phyloP scores from a whole-genome alignment of 2,113 vertebrate genomes.

The Pangasianodon gigas region DNA sequence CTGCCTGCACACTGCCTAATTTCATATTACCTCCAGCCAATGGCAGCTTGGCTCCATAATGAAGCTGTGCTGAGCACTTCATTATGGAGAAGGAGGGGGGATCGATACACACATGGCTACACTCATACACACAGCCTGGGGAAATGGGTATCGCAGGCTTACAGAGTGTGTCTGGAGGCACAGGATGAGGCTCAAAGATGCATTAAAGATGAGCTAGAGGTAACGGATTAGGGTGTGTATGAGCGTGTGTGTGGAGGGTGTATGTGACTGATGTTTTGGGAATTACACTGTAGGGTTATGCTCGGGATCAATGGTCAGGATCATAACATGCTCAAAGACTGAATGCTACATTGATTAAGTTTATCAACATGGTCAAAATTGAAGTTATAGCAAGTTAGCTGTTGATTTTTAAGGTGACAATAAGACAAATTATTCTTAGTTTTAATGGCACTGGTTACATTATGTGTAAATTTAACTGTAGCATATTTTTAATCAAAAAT shows the following conservation, averaged over 20 bases:
- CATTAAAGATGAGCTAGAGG: constrained; percentile 30
- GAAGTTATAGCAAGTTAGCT: not conserved
- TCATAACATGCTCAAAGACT: constrained; percentile 2
- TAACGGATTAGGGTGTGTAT: not conserved
- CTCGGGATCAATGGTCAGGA: constrained; percentile 13
- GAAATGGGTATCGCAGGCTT: constrained; percentile 40
- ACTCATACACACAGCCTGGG: constrained; percentile 43
- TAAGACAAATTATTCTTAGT: not conserved
- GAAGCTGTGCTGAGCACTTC: constrained; percentile 95
- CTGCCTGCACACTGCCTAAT: constrained; percentile 91
- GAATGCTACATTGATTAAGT: not conserved
- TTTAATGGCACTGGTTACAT: not conserved
- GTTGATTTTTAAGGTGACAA: not conserved
- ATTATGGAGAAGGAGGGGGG: constrained; percentile 81
- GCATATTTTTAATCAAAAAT: not conserved
- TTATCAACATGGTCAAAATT: not conserved
- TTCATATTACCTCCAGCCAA: constrained; percentile 98
- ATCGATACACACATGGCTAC: constrained; percentile 79
- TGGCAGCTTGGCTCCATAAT: constrained; percentile 84
- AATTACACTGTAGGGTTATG: constrained; percentile 30
- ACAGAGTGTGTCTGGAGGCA: constrained; percentile 15
- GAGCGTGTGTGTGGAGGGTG: not conserved
- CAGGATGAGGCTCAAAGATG: constrained; percentile 21
- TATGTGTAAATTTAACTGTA: not conserved
- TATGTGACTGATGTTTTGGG: constrained; percentile 24